Conservation (phyloP, 2,113 vertebrate genomes). For the Mormyrus lacerda region DNA sequence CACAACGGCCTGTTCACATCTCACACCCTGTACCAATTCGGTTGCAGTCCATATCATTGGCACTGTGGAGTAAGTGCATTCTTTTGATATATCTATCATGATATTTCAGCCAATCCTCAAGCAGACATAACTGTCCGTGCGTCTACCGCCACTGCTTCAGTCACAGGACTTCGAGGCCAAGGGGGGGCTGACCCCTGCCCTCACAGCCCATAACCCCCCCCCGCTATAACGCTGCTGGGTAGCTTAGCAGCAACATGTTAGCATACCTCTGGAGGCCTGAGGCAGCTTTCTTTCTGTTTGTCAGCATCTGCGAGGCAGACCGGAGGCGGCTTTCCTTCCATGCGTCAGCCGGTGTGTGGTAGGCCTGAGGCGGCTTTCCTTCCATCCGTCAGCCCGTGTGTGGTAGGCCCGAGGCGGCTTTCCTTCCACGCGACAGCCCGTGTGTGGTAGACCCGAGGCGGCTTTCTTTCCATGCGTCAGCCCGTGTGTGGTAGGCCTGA, state of each 20-base stretch:
- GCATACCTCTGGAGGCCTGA: slow-evolving; percentile 6
- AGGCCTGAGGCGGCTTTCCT: too few relatives aligned
- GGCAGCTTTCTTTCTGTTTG: not conserved
- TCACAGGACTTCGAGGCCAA: not conserved
- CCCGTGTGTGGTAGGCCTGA: too few relatives aligned
- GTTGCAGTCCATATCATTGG: not conserved
- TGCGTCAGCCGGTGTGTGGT: too few relatives aligned
- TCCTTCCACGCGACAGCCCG: too few relatives aligned
- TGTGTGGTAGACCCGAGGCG: too few relatives aligned
- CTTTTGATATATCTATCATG: not conserved
- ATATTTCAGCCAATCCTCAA: not conserved
- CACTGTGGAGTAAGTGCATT: not conserved
- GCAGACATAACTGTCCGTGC: not conserved
- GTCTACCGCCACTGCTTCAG: too few relatives aligned
- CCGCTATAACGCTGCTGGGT: not conserved
- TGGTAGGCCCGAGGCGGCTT: too few relatives aligned
- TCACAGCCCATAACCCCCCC: not conserved
- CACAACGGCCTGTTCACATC: not conserved
- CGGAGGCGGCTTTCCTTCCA: not conserved
- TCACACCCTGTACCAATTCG: not conserved
- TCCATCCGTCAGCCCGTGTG: too few relatives aligned
- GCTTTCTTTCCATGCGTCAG: too few relatives aligned
- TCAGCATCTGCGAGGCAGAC: not conserved
- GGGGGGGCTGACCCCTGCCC: not conserved
- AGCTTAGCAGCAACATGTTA: slow-evolving; percentile 27